Conservation (phyloP, 1,140 invertebrate genomes). For the Druon quercuslanigerum region DNA sequence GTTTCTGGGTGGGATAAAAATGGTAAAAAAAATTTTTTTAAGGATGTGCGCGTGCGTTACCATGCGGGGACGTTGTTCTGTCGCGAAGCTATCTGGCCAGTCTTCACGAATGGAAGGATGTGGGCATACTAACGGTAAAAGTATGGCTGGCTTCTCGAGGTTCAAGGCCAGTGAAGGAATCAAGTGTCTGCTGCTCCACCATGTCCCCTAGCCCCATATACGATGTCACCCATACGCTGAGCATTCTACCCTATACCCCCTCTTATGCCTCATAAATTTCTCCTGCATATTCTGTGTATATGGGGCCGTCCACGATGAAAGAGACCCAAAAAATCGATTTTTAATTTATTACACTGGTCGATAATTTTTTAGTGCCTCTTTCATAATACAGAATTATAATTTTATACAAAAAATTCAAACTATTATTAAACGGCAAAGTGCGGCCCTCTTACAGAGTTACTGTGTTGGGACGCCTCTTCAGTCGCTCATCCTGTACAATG, state of each 20-base stretch:
- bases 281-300: no score
- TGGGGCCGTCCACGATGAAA: no score
- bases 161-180: conserved; percentile 65
- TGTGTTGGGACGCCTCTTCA: no score
- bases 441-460: no score
- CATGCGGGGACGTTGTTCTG: conserved; percentile 45
- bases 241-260: not conserved
- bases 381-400: no score
- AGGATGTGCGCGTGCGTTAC: conserved; percentile 40
- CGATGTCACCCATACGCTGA: not conserved
- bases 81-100: conserved; percentile 46
- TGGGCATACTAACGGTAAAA: conserved; percentile 74
- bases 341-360: no score
- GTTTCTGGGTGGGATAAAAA: conserved; percentile 12
- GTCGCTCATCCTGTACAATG: no score
- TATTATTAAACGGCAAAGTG: no score
- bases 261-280: not conserved
- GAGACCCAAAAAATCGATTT: no score
- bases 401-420: no score
- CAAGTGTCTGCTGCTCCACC: conserved; percentile 25
- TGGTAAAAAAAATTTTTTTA: conserved; percentile 8
- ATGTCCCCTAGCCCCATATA: conserved; percentile 18
- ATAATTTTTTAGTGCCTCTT: no score
- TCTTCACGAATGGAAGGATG: conserved; percentile 69
- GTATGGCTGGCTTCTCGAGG: conserved; percentile 63